Evolutionary conservation across 2,113 vertebrate species (phyloP).

Genomic region (Mobula birostris): DNA sequence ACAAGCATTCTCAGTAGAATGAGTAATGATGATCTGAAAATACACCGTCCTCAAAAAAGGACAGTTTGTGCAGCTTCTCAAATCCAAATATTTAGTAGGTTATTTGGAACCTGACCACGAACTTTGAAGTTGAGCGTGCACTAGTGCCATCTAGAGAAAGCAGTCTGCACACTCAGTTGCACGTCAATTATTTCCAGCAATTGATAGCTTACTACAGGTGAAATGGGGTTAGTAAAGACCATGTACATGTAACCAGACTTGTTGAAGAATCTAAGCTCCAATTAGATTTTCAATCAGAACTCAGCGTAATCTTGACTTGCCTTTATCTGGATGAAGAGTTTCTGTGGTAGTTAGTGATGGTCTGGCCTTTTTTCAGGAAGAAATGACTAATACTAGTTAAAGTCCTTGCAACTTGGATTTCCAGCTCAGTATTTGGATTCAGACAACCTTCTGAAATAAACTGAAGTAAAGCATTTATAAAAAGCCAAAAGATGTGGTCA

Average conservation of each 20-base stretch:
- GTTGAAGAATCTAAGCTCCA: background rate
- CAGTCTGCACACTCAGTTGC: background rate
- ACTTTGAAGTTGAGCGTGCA: background rate
- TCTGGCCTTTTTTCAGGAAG: background rate
- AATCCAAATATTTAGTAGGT: background rate
- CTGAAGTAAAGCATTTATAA: background rate
- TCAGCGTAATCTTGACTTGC: background rate
- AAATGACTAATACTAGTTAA: constrained; percentile 1
- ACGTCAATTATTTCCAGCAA: background rate
- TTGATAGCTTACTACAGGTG: background rate
- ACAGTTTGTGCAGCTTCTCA: background rate
- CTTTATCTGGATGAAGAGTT: background rate
- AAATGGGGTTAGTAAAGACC: background rate
- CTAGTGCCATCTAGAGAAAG: background rate
- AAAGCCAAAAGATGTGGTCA: background rate
- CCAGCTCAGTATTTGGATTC: background rate
- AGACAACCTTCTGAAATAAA: background rate
- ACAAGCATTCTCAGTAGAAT: background rate
- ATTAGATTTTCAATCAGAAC: background rate
- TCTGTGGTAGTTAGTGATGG: background rate
- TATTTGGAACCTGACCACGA: background rate
- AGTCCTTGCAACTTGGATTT: background rate
- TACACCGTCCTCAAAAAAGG: background rate
- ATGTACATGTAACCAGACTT: background rate
- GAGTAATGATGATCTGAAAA: background rate